A percentile compares a stretch with the other conserved stretches of the same genome.
Evolutionary conservation across 1,140 invertebrate species (phyloP).

Genomic region (Brachionus asplanchnoidis): DNA sequence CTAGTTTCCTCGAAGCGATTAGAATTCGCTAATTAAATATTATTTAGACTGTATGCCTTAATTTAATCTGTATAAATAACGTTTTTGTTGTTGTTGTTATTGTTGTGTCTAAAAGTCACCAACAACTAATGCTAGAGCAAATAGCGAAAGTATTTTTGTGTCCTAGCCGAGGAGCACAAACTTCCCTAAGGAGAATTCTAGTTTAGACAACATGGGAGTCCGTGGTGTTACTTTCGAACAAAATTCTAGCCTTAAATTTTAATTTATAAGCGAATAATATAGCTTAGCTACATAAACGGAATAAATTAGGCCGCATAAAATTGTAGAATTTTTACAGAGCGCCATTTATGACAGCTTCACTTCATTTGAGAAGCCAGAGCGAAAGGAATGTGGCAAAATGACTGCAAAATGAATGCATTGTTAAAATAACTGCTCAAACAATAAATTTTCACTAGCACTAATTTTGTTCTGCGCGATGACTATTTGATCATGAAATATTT

Average conservation of each 20-base stretch:
- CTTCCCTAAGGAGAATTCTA: not conserved
- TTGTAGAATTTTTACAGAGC: not conserved
- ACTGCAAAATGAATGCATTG: no score
- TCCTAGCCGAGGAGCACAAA: not conserved
- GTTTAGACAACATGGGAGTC: not conserved
- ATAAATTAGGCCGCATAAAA: not conserved
- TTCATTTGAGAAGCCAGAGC: no score
- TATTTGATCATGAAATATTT: not conserved
- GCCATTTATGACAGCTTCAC: no score
- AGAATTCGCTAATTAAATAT: not conserved
- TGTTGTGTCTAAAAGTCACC: not conserved
- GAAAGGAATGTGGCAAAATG: no score
- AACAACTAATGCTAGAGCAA: conserved; percentile 5
- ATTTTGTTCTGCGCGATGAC: not conserved
- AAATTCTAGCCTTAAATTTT: not conserved
- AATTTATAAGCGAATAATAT: not conserved
- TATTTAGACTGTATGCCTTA: not conserved
- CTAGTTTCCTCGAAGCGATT: not conserved
- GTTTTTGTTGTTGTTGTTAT: not conserved
- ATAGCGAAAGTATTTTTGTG: conserved; percentile 6
- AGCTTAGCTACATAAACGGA: not conserved
- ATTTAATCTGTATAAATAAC: not conserved
- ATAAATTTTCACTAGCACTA: not conserved
- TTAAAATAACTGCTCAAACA: no score
- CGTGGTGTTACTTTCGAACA: not conserved